A percentile compares a stretch with the other conserved stretches of the same genome.
phyloP scores from a whole-genome alignment of 2,113 vertebrate species.

The Alligator sinensis region DNA sequence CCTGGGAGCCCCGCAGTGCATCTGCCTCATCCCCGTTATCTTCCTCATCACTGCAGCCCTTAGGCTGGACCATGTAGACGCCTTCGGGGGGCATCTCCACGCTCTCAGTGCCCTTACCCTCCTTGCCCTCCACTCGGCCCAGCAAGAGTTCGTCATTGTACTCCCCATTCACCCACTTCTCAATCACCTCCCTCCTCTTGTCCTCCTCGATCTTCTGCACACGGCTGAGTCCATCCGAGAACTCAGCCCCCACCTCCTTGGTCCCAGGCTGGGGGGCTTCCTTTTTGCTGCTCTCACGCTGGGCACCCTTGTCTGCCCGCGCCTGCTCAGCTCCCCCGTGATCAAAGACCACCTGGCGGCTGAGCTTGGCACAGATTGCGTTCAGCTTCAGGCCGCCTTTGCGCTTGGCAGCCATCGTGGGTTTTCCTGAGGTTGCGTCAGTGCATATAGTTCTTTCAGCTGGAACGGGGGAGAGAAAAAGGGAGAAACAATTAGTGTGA shows the following conservation, averaged over 20 bases:
- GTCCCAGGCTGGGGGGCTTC: conserved; percentile 86
- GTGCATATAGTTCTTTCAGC: conserved; percentile 99
- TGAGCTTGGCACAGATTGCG: conserved; percentile 99
- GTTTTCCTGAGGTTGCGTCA: conserved; percentile 96
- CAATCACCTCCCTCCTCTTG: conserved; percentile 96
- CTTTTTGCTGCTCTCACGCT: conserved; percentile 83
- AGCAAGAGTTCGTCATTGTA: conserved; percentile 88
- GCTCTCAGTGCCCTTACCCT: conserved; percentile 74
- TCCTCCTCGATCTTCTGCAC: conserved; percentile 92
- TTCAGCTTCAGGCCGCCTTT: conserved; percentile 99
- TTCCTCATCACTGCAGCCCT: conserved; percentile 96
- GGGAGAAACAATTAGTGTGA: conserved; percentile 32
- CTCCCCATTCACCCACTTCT: conserved; percentile 99
- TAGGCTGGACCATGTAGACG: conserved; percentile 98
- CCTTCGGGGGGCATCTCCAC: conserved; percentile 90
- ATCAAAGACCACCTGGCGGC: conserved; percentile 96
- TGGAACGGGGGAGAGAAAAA: conserved; percentile 67
- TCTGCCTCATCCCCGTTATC: conserved; percentile 86
- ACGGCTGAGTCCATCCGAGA: conserved; percentile 79
- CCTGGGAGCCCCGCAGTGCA: conserved; percentile 76
- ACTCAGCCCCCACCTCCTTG: conserved; percentile 79
- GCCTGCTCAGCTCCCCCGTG: conserved; percentile 85
- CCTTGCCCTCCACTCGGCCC: conserved; percentile 72
- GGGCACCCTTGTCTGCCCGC: conserved; percentile 82
- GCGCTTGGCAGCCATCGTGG: conserved; percentile 98